Conservation (phyloP, 2,797 vertebrate species). For the Lutjanus campechanus region DNA sequence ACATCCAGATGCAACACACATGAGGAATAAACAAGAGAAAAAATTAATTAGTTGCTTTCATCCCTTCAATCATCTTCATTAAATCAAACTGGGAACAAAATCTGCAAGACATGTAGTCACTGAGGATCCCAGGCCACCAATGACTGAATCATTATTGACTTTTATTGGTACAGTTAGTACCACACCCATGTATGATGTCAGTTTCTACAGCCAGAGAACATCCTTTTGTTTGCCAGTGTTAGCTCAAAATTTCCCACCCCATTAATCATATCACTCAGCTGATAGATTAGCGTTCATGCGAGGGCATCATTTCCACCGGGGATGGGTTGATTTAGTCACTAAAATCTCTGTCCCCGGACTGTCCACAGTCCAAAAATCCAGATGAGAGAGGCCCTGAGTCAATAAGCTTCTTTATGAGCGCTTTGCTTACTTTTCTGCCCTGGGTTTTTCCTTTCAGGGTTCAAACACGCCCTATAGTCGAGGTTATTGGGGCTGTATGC, state of each 20-base stretch:
- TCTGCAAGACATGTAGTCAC: background rate
- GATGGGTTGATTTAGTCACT: background rate
- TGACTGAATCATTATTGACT: background rate
- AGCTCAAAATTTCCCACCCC: background rate
- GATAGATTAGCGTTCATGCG: background rate
- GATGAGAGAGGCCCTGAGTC: no score
- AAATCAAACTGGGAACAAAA: background rate
- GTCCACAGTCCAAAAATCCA: no score
- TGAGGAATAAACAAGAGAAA: background rate
- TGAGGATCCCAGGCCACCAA: background rate
- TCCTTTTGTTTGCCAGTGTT: background rate
- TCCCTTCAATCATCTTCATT: background rate
- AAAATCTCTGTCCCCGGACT: no score
- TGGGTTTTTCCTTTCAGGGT: background rate
- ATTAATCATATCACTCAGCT: background rate
- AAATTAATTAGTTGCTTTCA: background rate
- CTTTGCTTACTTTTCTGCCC: background rate
- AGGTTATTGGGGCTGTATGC: background rate
- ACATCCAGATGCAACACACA: background rate
- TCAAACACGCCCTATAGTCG: no score
- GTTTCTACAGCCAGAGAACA: conserved; percentile 3
- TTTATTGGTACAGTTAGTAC: background rate
- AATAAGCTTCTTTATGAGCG: no score
- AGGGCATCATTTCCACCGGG: background rate
- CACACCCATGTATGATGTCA: conserved; percentile 10